Conservation (phyloP, 2,797 vertebrate species). For the Brotula barbata region DNA sequence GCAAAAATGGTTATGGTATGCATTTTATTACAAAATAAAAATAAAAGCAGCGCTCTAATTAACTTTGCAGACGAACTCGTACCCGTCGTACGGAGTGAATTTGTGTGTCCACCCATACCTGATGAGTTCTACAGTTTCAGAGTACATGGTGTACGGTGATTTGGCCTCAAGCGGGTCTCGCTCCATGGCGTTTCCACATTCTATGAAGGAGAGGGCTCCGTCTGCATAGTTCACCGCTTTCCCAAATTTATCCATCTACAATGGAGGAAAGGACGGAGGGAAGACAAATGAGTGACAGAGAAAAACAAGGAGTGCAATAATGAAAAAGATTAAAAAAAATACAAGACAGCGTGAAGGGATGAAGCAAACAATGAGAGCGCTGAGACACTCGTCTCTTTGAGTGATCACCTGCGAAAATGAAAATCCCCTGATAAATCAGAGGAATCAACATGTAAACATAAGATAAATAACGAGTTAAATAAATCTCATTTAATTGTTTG, state of each 20-base stretch:
- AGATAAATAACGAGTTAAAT: constrained; percentile 68
- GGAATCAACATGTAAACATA: constrained; percentile 54
- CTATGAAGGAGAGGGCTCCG: constrained; percentile 95
- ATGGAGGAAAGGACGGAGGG: background rate
- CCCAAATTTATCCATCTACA: constrained; percentile 94
- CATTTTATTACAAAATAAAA: too few relatives aligned
- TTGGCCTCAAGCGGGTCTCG: constrained; percentile 96
- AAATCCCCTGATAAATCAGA: constrained; percentile 62
- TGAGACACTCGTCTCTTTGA: constrained; percentile 42
- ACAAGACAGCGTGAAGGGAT: background rate
- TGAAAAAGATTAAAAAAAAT: constrained; percentile 5
- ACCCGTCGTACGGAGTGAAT: too few relatives aligned
- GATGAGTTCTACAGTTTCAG: constrained; percentile 97
- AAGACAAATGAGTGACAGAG: background rate
- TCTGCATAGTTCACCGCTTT: constrained; percentile 98
- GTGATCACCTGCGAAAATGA: constrained; percentile 57
- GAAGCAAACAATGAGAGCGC: constrained; percentile 16
- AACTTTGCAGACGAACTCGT: too few relatives aligned
- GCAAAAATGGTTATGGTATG: too few relatives aligned
- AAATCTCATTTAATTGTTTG: constrained; percentile 64
- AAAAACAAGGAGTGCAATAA: background rate
- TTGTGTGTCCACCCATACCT: constrained; percentile 77
- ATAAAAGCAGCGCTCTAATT: too few relatives aligned
- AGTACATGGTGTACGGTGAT: constrained; percentile 98
- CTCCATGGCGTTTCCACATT: constrained; percentile 98